phyloP scores from a whole-genome alignment of 2,888 invertebrate species.

The Metallyticus violacea region DNA sequence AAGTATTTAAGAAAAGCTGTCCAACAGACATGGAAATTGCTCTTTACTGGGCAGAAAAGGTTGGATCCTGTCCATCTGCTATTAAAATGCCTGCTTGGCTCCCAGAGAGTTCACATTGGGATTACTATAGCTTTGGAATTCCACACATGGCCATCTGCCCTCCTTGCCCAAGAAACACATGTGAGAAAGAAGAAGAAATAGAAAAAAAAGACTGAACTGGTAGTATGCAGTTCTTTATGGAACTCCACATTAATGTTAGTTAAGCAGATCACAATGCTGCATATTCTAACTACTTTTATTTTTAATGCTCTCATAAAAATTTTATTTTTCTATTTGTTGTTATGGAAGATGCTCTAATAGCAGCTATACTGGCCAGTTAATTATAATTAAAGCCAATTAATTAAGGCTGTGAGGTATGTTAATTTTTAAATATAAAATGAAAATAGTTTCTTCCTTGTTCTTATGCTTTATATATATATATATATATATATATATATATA shows the following conservation, averaged over 20 bases:
- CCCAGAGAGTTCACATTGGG: background rate
- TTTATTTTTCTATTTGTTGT: background rate
- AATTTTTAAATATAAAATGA: background rate
- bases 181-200: background rate
- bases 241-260: background rate
- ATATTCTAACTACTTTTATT: background rate
- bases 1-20: background rate
- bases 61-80: background rate
- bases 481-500: no score
- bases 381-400: background rate
- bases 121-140: background rate
- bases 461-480: no score
- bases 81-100: background rate
- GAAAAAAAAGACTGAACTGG: background rate
- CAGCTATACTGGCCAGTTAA: background rate
- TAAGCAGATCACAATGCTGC: background rate
- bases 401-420: background rate
- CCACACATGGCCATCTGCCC: background rate
- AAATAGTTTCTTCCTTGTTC: background rate
- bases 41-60: background rate
- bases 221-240: background rate
- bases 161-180: background rate
- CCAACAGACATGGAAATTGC: background rate
- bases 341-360: background rate
- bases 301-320: background rate